These are phyloP conservation scores for Allobates femoralis DNA, from an alignment of 2,797 vertebrate genomes.

Conservation along the genomic window DNA sequence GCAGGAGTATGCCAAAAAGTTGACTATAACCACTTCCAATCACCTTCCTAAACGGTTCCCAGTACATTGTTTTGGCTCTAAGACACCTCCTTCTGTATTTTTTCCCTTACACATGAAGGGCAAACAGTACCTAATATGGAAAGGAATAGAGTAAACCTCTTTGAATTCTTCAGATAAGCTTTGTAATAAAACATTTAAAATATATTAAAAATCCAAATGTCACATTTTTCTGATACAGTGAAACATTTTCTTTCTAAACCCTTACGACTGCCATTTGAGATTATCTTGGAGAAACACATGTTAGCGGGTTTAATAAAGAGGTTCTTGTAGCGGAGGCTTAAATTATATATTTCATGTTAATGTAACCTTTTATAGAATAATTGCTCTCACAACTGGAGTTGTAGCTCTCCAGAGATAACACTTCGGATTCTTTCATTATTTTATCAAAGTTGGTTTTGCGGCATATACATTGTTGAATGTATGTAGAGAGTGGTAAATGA, in stretches of 20 bases:
- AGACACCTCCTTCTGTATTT: no score
- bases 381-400: background rate
- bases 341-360: slow-evolving; percentile 30
- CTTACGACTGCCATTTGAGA: slow-evolving; percentile 9
- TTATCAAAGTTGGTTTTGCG: background rate
- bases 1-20: no score
- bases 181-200: background rate
- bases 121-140: no score
- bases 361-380: slow-evolving; percentile 44
- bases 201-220: background rate
- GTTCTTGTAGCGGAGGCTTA: slow-evolving; percentile 2
- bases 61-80: no score
- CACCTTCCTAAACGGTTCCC: no score
- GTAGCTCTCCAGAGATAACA: slow-evolving; percentile 3
- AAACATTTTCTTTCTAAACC: background rate
- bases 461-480: background rate
- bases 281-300: slow-evolving; percentile 12
- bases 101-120: no score
- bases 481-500: background rate
- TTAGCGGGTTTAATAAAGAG: background rate
- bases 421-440: background rate
- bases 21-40: no score
- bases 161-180: background rate
- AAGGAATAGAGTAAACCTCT: no score
- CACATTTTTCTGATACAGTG: background rate